These are phyloP conservation scores for Phalanger gymnotis DNA, from an alignment of 2,797 vertebrate genomes.

Conservation along the genomic window DNA sequence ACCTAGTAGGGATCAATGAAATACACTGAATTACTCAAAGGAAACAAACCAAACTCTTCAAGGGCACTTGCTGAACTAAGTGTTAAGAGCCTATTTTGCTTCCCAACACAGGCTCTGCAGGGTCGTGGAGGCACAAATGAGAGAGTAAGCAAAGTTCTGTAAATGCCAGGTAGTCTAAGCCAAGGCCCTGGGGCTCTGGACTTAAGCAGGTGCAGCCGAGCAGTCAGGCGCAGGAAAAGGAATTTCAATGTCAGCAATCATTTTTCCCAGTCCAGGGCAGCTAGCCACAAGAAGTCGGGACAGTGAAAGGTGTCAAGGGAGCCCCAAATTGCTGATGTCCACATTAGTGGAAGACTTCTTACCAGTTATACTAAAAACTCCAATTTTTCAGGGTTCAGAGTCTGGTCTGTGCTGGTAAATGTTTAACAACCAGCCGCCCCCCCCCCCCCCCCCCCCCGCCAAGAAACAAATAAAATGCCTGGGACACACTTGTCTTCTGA, in stretches of 20 bases:
- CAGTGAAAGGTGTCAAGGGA: not conserved
- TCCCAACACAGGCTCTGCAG: too few species aligned
- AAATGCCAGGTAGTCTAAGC: too few species aligned
- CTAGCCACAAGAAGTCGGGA: not conserved
- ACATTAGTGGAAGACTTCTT: not conserved
- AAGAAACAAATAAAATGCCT: too few species aligned
- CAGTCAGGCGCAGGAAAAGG: not conserved
- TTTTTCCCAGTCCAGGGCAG: not conserved
- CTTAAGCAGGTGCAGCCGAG: accelerated
- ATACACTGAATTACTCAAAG: too few species aligned
- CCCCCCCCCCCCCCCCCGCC: too few species aligned
- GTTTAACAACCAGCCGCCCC: not conserved
- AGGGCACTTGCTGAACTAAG: too few species aligned
- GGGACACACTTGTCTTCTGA: not conserved
- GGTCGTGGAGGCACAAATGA: too few species aligned
- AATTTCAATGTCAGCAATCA: not conserved
- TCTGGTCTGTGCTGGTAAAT: not conserved
- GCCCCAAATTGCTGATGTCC: too few species aligned
- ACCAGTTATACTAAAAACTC: not conserved
- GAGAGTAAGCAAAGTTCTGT: not conserved
- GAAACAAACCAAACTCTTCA: too few species aligned
- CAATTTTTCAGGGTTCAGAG: not conserved
- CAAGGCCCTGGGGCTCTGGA: not conserved
- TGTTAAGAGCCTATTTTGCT: too few species aligned
- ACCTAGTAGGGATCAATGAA: too few species aligned